Conservation (phyloP, 2,113 vertebrate species). For the Microcebus jonahi region DNA sequence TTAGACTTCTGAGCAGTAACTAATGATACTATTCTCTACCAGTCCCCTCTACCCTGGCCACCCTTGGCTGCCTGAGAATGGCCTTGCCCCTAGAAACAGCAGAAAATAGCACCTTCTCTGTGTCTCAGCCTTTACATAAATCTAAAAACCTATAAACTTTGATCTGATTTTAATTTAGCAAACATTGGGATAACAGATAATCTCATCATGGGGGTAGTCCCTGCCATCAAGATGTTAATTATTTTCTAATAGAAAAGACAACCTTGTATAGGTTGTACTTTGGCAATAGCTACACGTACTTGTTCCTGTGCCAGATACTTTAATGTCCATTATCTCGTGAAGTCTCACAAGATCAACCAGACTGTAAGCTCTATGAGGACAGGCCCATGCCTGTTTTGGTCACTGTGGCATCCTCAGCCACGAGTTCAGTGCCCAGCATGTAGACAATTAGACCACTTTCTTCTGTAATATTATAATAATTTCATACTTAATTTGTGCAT, state of each 20-base stretch:
- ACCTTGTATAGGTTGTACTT: not conserved
- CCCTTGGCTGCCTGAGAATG: not conserved
- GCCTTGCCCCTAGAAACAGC: not conserved
- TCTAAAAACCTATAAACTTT: not conserved
- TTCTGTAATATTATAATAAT: not conserved
- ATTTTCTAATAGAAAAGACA: not conserved
- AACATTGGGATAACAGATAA: not conserved
- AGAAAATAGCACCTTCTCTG: not conserved
- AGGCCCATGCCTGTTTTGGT: not conserved
- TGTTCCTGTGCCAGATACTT: not conserved
- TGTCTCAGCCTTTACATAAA: not conserved
- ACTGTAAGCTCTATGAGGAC: not conserved
- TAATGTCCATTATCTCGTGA: not conserved
- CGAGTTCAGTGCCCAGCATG: not conserved
- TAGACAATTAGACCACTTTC: not conserved
- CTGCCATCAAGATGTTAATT: not conserved
- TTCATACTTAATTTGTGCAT: not conserved
- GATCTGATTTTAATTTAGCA: not conserved
- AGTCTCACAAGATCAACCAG: not conserved
- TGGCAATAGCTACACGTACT: not conserved
- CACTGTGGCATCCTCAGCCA: not conserved
- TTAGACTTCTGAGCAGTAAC: not conserved
- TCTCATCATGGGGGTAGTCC: not conserved
- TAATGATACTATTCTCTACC: not conserved
- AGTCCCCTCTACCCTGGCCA: not conserved